Conservation (phyloP, 2,113 vertebrate species). For the Macroglossus sobrinus region DNA sequence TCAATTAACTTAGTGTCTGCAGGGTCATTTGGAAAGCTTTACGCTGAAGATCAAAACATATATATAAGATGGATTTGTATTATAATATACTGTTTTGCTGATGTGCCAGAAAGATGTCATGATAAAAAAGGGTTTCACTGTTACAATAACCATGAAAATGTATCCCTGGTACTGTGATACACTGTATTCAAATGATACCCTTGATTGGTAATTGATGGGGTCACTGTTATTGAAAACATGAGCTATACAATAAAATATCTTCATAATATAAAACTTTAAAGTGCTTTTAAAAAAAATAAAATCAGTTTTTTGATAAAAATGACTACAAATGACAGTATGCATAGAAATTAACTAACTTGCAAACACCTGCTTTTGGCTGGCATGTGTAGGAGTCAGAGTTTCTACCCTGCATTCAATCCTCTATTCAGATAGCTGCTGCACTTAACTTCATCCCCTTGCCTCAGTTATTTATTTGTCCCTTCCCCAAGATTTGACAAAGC, state of each 20-base stretch:
- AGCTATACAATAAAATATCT: background rate
- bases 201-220: background rate
- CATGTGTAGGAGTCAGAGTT: background rate
- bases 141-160: background rate
- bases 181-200: background rate
- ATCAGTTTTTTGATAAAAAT: background rate
- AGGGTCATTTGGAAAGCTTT: background rate
- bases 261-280: background rate
- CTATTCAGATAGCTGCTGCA: background rate
- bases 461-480: background rate
- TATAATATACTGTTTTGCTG: background rate
- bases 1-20: background rate
- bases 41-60: background rate
- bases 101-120: background rate
- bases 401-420: no score
- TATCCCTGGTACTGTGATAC: background rate
- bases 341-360: background rate
- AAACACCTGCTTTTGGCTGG: background rate
- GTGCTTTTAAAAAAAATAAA: background rate
- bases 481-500: background rate
- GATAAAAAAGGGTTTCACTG: background rate
- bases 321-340: background rate
- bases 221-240: background rate
- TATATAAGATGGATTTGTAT: background rate
- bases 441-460: background rate